These are phyloP conservation scores for Chiloscyllium plagiosum DNA, from an alignment of 2,113 vertebrate species.

Conservation along the genomic window DNA sequence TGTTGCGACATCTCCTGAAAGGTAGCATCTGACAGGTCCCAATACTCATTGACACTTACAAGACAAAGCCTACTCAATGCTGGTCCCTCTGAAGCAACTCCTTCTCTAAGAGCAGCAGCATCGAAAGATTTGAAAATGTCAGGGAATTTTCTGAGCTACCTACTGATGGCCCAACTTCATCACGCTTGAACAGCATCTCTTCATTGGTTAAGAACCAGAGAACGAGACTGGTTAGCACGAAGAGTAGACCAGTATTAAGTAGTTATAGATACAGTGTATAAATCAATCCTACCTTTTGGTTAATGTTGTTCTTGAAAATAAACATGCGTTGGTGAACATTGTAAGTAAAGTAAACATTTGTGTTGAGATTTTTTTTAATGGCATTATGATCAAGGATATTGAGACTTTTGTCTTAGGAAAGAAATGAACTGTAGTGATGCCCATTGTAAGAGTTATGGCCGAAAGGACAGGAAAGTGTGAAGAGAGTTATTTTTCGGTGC, in stretches of 20 bases:
- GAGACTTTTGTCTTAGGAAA: background rate
- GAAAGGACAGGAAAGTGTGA: background rate
- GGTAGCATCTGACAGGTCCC: background rate
- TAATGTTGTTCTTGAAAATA: background rate
- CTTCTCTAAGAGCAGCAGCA: background rate
- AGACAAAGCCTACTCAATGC: background rate
- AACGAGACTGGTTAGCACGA: background rate
- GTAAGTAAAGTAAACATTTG: background rate
- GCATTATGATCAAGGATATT: background rate
- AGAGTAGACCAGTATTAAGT: background rate
- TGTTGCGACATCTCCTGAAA: background rate
- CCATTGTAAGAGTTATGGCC: background rate
- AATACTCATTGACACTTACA: background rate
- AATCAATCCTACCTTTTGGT: background rate
- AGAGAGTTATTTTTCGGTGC: background rate
- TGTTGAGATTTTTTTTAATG: background rate
- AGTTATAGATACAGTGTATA: background rate
- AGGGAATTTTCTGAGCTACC: background rate
- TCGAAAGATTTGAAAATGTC: background rate
- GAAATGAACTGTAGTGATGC: background rate
- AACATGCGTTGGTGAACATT: background rate
- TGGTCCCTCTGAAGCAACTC: background rate
- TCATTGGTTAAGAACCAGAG: background rate
- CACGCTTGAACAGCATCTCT: background rate
- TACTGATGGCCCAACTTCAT: background rate